phyloP scores from a whole-genome alignment of 2,113 vertebrate genomes.

The Cervus canadensis region DNA sequence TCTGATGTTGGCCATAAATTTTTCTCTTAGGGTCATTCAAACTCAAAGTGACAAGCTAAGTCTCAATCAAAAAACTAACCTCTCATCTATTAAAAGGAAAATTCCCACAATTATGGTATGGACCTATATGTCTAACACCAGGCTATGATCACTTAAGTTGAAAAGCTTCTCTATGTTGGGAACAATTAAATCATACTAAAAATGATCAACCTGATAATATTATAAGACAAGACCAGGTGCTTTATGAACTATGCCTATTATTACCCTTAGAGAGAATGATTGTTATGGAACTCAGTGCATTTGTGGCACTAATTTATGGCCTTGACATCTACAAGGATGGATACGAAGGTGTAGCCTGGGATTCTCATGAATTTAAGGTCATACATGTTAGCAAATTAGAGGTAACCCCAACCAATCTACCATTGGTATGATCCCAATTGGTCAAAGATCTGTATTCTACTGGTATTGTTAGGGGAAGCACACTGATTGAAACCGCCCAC shows the following conservation, averaged over 20 bases:
- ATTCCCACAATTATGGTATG: not conserved
- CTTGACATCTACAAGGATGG: not conserved
- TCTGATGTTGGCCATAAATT: not conserved
- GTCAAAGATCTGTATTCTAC: not conserved
- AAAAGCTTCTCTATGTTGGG: not conserved
- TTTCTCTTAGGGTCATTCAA: not conserved
- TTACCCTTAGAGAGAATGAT: not conserved
- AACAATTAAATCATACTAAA: not conserved
- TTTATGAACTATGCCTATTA: not conserved
- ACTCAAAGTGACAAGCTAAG: not conserved
- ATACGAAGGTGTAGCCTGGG: not conserved
- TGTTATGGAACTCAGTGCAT: not conserved
- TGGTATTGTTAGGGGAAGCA: not conserved
- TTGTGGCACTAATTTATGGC: not conserved
- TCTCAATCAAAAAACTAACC: not conserved
- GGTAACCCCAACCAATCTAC: not conserved
- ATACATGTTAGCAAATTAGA: not conserved
- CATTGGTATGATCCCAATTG: not conserved
- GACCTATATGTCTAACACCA: not conserved
- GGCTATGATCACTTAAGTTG: rapidly evolving
- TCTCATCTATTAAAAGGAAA: not conserved
- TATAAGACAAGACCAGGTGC: not conserved
- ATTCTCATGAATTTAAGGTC: not conserved
- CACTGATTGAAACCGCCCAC: too few relatives aligned
- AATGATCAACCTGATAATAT: not conserved